A percentile compares a stretch with the other conserved stretches of the same genome.
These are phyloP conservation scores for Zosterops japonicus DNA, from an alignment of 2,113 vertebrate species.

Conservation along the genomic window DNA sequence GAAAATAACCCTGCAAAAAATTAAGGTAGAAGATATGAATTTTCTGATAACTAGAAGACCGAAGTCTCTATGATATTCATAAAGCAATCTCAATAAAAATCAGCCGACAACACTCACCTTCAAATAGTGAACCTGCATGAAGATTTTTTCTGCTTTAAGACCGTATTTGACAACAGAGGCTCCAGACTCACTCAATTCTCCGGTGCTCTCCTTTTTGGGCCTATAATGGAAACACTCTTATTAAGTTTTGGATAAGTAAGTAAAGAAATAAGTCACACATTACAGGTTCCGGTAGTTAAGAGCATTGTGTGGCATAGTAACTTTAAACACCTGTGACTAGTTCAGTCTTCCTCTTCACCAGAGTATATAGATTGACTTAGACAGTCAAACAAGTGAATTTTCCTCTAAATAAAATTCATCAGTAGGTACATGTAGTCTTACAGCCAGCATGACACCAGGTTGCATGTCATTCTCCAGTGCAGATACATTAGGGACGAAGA, in stretches of 20 bases:
- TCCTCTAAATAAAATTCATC: background rate
- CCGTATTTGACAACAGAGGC: constrained; percentile 88
- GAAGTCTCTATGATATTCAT: background rate
- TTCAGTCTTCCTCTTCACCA: background rate
- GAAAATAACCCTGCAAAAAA: constrained; percentile 89
- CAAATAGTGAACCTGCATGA: constrained; percentile 97
- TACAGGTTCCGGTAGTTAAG: background rate
- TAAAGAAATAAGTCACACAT: background rate
- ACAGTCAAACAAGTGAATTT: background rate
- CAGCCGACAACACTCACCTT: constrained; percentile 78
- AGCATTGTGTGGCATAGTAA: background rate
- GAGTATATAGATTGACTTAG: background rate
- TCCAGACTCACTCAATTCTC: constrained; percentile 84
- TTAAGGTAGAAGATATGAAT: background rate
- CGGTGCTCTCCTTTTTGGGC: constrained; percentile 89
- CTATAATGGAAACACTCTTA: constrained; percentile 67
- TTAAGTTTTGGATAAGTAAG: background rate
- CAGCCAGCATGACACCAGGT: background rate
- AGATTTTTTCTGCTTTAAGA: constrained; percentile 91
- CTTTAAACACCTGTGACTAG: background rate
- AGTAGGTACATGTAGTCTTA: background rate
- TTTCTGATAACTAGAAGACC: background rate
- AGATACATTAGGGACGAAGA: background rate
- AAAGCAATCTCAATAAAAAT: background rate
- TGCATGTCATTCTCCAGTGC: background rate